A percentile compares a stretch with the other conserved stretches of the same genome.
Evolutionary conservation across 2,888 invertebrate species (phyloP).

Genomic region (Seladonia tumulorum): DNA sequence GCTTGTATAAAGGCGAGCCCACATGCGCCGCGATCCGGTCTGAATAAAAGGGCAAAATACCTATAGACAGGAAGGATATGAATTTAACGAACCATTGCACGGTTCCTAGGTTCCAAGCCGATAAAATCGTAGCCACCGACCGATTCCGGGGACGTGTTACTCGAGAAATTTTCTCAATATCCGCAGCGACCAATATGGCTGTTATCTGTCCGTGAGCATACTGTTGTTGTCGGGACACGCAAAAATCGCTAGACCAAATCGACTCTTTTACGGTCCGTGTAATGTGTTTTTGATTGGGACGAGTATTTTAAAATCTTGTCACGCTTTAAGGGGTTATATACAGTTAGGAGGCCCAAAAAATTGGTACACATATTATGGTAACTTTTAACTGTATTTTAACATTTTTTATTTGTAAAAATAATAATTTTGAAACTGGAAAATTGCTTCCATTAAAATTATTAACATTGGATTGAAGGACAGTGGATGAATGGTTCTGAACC

Average conservation of each 20-base stretch:
- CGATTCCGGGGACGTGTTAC: background rate
- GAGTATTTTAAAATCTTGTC: conserved; percentile 24
- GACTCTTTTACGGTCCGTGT: background rate
- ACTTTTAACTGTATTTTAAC: too few relatives aligned
- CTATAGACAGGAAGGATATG: conserved; percentile 19
- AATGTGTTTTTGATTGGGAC: conserved; percentile 33
- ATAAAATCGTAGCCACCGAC: background rate
- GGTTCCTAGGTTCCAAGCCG: background rate
- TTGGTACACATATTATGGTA: too few relatives aligned
- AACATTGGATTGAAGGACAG: too few relatives aligned
- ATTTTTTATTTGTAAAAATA: too few relatives aligned
- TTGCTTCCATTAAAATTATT: too few relatives aligned
- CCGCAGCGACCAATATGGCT: background rate
- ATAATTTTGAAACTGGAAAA: too few relatives aligned
- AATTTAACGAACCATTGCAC: conserved; percentile 32
- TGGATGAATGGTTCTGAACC: too few relatives aligned
- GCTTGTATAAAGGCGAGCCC: conserved; percentile 40
- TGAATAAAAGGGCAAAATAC: conserved; percentile 36
- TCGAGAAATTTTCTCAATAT: conserved; percentile 10
- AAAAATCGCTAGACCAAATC: background rate
- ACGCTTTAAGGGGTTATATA: too few relatives aligned
- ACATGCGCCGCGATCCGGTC: conserved; percentile 33
- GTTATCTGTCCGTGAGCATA: background rate
- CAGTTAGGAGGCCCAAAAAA: too few relatives aligned
- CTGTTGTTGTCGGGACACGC: background rate